phyloP scores from a whole-genome alignment of 2,888 invertebrate species.

The Drosophila helvetica region DNA sequence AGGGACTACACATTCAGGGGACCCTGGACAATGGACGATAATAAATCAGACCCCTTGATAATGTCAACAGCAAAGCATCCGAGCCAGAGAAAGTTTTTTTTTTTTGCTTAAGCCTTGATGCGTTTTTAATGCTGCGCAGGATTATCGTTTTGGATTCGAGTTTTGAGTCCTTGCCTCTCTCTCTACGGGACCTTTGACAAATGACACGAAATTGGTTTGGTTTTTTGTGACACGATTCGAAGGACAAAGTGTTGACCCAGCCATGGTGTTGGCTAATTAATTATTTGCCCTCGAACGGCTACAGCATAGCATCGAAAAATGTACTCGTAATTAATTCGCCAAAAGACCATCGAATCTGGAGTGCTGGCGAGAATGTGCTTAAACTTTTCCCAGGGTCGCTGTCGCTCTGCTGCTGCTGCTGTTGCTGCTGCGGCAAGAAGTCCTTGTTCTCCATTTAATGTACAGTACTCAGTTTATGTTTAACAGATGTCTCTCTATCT shows the following conservation, averaged over 20 bases:
- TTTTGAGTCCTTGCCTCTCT: constrained; percentile 7
- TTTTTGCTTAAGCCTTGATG: constrained; percentile 54
- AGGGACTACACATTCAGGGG: constrained; percentile 15
- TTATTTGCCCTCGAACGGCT: constrained; percentile 51
- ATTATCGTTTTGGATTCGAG: constrained; percentile 51
- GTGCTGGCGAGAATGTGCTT: too few relatives aligned
- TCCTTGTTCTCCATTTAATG: too few relatives aligned
- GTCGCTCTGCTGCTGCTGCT: too few relatives aligned
- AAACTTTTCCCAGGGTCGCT: not conserved
- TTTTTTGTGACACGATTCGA: constrained; percentile 23
- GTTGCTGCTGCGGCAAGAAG: too few relatives aligned
- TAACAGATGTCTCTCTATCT: too few relatives aligned
- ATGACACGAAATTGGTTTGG: constrained; percentile 45
- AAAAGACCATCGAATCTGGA: constrained; percentile 9
- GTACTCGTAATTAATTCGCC: constrained; percentile 56
- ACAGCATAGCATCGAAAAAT: constrained; percentile 40
- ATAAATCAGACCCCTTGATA: constrained; percentile 72
- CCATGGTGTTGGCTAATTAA: constrained; percentile 62
- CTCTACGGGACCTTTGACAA: constrained; percentile 49
- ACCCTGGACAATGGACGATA: constrained; percentile 52
- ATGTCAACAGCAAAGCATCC: constrained; percentile 54
- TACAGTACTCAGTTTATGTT: too few relatives aligned
- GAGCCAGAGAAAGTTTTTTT: constrained; percentile 13
- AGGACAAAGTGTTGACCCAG: constrained; percentile 58
- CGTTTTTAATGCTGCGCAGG: constrained; percentile 63